Base-by-base conservation (phyloP, 2,113 vertebrate genomes). In the Coptodon bakossiorum region DNA sequence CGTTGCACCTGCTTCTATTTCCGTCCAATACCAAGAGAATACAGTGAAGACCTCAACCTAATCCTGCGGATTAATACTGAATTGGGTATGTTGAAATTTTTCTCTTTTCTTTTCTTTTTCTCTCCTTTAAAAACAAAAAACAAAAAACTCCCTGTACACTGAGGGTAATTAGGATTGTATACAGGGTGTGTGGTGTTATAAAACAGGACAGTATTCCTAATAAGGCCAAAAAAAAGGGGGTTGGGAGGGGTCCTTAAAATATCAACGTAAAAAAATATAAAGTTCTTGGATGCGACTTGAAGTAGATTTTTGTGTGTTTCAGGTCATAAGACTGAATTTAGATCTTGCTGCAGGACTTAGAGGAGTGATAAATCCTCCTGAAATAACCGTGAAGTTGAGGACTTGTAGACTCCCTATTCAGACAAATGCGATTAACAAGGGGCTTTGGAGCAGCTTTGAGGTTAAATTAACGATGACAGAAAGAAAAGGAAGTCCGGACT, bases 351-450 rank as follows among this genome's bases (percentile, higher is more conserved):
- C 82, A 45, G 83, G 88, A 89, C 43, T 93, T 90, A 82, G n/a
- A 61, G 73, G 83, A 88, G 81, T 52, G 87, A 85, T 92, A 92
- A 95, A 95, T 94, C 92, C 92, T 95, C 95, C 93, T 85, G 93
- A 95, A 96, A 95, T 95, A 95, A 94, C 94, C 94, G 73, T 93
- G 92, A 92, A 95, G 89, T 95, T 95, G 92, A 90, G 82, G 87
- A 94, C 93, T 93, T 90, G 90, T 84, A 88, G 91, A 93, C 52
- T 93, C 89, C 86, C 78, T 92, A 89, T 95, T 94, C 91, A 89
- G 92, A 93, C 94, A 96, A 96, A 96, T 97, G 94, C 92, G 96
- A 96, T 96, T 97, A 96, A 93, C 54, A 63, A 88, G 92, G 89
- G 93, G 89, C 89, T 95, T 95, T 95, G 90, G 86, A 86, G 83